phyloP scores from a whole-genome alignment of 2,888 invertebrate species.

The Leucozona laternaria region DNA sequence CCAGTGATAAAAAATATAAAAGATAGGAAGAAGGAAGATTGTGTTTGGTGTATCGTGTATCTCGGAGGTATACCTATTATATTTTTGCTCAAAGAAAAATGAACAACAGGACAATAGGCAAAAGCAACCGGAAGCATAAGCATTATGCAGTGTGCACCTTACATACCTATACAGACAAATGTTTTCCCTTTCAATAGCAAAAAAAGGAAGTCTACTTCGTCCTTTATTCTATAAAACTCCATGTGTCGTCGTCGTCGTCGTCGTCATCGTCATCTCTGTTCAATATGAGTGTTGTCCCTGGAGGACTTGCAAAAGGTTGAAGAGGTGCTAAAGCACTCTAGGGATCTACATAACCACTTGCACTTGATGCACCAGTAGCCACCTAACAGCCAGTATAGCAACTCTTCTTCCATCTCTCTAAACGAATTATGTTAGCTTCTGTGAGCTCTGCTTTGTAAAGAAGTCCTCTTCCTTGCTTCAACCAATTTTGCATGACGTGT shows the following conservation, averaged over 20 bases:
- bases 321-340: conserved; percentile 64
- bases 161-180: conserved; percentile 17
- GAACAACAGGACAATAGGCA: conserved; percentile 68
- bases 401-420: conserved; percentile 9
- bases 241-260: conserved; percentile 5
- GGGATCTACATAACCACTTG: conserved; percentile 45
- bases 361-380: conserved; percentile 45
- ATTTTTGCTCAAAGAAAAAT: conserved; percentile 16
- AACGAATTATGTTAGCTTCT: conserved; percentile 58
- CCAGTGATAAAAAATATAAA: not conserved
- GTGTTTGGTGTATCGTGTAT: not conserved
- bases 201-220: conserved; percentile 16
- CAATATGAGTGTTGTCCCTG: not conserved
- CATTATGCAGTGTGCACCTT: conserved; percentile 43
- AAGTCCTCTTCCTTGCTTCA: not conserved
- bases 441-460: conserved; percentile 11
- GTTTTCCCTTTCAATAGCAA: conserved; percentile 54
- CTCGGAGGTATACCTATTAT: not conserved
- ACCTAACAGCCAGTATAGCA: not conserved
- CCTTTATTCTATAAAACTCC: conserved; percentile 2
- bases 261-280: not conserved
- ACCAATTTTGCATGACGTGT: conserved; percentile 54
- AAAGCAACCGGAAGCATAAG: conserved; percentile 63
- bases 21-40: conserved; percentile 2
- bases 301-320: conserved; percentile 45